These are phyloP conservation scores for Gavia stellata DNA, from an alignment of 2,113 vertebrate species.

Conservation along the genomic window DNA sequence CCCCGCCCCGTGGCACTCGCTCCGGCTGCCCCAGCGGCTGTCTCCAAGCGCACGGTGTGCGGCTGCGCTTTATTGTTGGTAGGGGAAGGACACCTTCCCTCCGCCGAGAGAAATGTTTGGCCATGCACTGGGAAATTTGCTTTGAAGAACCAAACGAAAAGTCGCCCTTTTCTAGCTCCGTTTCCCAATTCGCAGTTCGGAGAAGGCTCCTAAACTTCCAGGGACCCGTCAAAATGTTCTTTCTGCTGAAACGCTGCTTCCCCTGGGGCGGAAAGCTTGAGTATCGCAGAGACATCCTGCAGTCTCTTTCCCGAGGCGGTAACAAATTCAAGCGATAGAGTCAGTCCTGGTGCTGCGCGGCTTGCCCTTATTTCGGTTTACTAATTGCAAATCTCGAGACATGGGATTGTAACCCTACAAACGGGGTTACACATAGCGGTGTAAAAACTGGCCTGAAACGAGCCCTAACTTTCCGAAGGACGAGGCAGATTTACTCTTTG, in stretches of 20 bases:
- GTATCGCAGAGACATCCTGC: not conserved
- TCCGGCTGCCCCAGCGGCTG: not conserved
- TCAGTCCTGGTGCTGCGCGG: not conserved
- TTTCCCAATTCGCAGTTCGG: not conserved
- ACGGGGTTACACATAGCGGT: not conserved
- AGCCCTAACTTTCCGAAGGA: not conserved
- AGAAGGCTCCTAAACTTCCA: not conserved
- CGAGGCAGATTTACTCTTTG: not conserved
- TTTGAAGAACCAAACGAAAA: not conserved
- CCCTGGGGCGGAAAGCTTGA: not conserved
- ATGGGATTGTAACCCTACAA: not conserved
- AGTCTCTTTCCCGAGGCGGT: not conserved
- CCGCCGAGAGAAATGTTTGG: not conserved
- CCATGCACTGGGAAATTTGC: not conserved
- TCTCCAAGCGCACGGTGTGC: not conserved
- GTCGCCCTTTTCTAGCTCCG: rapidly evolving
- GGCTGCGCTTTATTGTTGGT: not conserved
- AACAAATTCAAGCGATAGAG: not conserved
- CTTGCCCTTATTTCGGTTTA: not conserved
- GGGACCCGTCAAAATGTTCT: not conserved
- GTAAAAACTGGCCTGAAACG: not conserved
- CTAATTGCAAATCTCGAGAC: not conserved
- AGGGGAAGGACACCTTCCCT: not conserved
- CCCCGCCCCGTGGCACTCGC: not conserved
- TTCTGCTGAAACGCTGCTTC: not conserved